These are phyloP conservation scores for Zaprionus capensis DNA, from an alignment of 1,140 invertebrate species.

Conservation along the genomic window DNA sequence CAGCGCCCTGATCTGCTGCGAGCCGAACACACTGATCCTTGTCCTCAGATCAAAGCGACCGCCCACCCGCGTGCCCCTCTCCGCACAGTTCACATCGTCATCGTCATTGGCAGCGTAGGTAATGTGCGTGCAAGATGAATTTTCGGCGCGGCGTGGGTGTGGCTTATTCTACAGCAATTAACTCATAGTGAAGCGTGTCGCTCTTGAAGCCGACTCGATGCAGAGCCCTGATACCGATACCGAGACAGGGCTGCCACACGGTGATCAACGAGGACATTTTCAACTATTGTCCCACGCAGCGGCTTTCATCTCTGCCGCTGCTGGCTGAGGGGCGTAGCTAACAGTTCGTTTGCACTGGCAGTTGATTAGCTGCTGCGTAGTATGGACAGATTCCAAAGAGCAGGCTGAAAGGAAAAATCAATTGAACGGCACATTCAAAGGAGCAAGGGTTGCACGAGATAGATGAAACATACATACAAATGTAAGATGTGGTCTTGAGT, in stretches of 20 bases:
- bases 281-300: conserved; percentile 31
- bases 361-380: conserved; percentile 55
- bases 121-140: conserved; percentile 80
- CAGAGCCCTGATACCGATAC: neutral
- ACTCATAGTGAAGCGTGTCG: conserved; percentile 74
- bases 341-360: conserved; percentile 43
- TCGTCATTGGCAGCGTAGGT: conserved; percentile 37
- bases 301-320: conserved; percentile 67
- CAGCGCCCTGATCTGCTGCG: conserved; percentile 49
- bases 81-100: neutral
- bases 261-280: conserved; percentile 78
- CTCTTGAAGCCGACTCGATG: conserved; percentile 5
- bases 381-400: conserved; percentile 26
- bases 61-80: conserved; percentile 52
- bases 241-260: conserved; percentile 7
- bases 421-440: neutral
- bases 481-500: too few relatives aligned
- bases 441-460: neutral
- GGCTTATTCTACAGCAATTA: conserved; percentile 82
- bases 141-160: conserved; percentile 71
- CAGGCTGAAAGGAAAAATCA: conserved; percentile 12
- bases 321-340: conserved; percentile 35
- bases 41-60: conserved; percentile 63
- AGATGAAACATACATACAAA: neutral
- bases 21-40: neutral